Percentiles rank a stretch among this genome's conserved stretches.
These are phyloP conservation scores for Epizoanthus stellaris DNA, from an alignment of 92 coral and sea anemone genomes.

Conservation along the genomic window DNA sequence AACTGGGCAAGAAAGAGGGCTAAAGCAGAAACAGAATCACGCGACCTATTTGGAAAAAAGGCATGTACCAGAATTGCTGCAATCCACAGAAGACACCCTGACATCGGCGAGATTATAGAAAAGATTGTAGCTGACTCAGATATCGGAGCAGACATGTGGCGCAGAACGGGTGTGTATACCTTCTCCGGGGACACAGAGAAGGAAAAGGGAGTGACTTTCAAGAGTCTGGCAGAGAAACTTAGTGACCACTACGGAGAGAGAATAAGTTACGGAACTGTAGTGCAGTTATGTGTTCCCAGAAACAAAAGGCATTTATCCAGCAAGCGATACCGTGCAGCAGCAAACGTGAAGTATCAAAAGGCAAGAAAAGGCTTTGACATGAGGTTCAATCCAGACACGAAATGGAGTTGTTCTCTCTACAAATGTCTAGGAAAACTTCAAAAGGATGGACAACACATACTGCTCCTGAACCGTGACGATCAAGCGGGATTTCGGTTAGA, in stretches of 20 bases:
- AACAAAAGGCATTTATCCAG: constrained; percentile 55
- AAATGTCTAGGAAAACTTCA: constrained; percentile 37
- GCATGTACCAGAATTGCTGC: too few relatives aligned
- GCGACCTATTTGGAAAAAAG: too few relatives aligned
- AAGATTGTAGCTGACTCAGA: too few relatives aligned
- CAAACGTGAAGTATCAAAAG: constrained; percentile 56
- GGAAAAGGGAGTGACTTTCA: too few relatives aligned
- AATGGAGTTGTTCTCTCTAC: constrained; percentile 53
- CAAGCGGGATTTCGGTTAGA: constrained; percentile 59
- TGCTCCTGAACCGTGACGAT: constrained; percentile 57
- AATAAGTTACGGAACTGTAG: constrained; percentile 57
- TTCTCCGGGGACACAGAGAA: too few relatives aligned
- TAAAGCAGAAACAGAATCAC: too few relatives aligned
- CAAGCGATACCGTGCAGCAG: constrained; percentile 50
- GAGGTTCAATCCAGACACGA: constrained; percentile 56
- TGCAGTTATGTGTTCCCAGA: constrained; percentile 46
- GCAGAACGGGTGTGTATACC: too few relatives aligned
- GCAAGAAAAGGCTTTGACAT: constrained; percentile 52
- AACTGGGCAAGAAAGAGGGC: too few relatives aligned
- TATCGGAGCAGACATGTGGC: too few relatives aligned
- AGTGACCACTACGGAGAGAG: constrained; percentile 44
- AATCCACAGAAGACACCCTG: too few relatives aligned
- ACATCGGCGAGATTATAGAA: too few relatives aligned
- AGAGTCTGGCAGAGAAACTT: neutral
- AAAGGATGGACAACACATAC: constrained; percentile 37